These are phyloP conservation scores for Cavia porcellus DNA, from an alignment of 2,113 vertebrate species.

Conservation along the genomic window DNA sequence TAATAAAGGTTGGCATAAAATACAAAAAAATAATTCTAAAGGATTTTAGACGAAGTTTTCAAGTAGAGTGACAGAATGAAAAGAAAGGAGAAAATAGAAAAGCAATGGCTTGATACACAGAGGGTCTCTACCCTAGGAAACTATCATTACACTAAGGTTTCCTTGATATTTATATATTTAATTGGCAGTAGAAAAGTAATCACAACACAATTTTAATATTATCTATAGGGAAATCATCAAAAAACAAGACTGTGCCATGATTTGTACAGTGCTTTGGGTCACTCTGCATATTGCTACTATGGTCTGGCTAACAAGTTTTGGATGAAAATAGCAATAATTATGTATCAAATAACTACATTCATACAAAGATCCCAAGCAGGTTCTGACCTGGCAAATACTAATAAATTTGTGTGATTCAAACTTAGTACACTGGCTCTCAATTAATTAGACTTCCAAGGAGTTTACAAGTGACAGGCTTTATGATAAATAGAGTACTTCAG, in stretches of 20 bases:
- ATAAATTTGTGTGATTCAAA: constrained; percentile 60
- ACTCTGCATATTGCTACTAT: constrained; percentile 44
- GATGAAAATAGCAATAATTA: neutral
- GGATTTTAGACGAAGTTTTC: neutral
- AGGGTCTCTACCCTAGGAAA: neutral
- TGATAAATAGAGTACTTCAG: constrained; percentile 65
- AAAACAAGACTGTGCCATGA: neutral
- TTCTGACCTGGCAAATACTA: constrained; percentile 61
- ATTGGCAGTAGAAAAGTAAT: constrained; percentile 58
- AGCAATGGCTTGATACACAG: neutral
- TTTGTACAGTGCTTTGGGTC: constrained; percentile 40
- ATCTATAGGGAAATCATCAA: constrained; percentile 64
- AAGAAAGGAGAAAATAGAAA: constrained; percentile 30
- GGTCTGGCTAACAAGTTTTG: constrained; percentile 19
- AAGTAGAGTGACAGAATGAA: neutral
- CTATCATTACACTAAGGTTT: constrained; percentile 16
- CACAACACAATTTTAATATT: constrained; percentile 63
- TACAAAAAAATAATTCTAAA: constrained; percentile 59
- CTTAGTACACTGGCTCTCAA: constrained; percentile 28
- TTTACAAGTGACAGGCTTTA: constrained; percentile 75
- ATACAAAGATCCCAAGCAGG: constrained; percentile 20
- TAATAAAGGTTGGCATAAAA: constrained; percentile 54
- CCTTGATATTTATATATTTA: constrained; percentile 64
- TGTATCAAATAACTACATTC: neutral
- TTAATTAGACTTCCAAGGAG: constrained; percentile 73